Percentiles rank a stretch among this genome's conserved stretches.
phyloP scores from a whole-genome alignment of 1,140 invertebrate genomes.

The Cataglyphis hispanica region DNA sequence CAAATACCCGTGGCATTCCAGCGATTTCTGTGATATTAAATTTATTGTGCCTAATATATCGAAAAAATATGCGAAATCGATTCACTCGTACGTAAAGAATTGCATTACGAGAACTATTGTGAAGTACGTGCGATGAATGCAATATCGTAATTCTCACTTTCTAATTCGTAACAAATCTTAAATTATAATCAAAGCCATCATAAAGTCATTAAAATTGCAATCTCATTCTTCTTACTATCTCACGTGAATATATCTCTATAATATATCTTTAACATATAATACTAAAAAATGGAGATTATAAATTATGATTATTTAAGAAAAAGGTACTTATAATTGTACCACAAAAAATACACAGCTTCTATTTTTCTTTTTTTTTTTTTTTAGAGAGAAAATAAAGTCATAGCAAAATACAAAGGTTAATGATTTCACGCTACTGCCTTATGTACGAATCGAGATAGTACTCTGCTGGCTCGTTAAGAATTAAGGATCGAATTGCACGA shows the following conservation, averaged over 20 bases:
- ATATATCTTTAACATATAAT: background rate
- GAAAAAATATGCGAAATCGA: background rate
- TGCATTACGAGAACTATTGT: background rate
- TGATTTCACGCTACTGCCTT: conserved; percentile 46
- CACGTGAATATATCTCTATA: no score
- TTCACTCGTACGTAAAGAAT: background rate
- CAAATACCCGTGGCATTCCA: background rate
- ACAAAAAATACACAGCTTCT: no score
- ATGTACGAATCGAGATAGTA: conserved; percentile 20
- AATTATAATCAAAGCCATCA: background rate
- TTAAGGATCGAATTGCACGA: conserved; percentile 69
- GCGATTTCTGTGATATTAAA: conserved; percentile 23
- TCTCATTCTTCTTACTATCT: no score
- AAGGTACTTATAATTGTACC: background rate
- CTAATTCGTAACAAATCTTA: background rate
- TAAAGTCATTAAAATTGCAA: background rate
- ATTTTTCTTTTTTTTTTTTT: background rate
- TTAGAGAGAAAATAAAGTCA: conserved; percentile 7
- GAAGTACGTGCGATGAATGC: background rate
- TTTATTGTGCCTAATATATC: background rate
- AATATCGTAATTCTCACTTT: background rate
- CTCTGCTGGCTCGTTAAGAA: conserved; percentile 55
- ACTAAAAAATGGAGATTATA: background rate
- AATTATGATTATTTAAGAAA: background rate
- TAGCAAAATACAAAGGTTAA: conserved; percentile 1